These are phyloP conservation scores for Cotesia vestalis DNA, from an alignment of 1,140 invertebrate species.

Conservation along the genomic window DNA sequence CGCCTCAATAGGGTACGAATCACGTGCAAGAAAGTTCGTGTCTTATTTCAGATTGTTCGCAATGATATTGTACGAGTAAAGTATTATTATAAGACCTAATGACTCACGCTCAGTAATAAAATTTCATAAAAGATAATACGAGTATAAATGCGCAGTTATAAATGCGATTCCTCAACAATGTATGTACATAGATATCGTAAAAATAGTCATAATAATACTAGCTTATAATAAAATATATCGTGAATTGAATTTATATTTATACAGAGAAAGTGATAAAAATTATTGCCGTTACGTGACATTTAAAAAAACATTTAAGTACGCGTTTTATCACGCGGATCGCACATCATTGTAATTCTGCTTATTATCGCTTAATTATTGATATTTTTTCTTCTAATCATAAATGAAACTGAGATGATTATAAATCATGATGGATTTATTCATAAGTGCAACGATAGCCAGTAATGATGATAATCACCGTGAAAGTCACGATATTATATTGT, in stretches of 20 bases:
- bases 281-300: too few species aligned
- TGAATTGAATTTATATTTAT: too few species aligned
- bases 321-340: too few species aligned
- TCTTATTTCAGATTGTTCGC: conserved; percentile 5
- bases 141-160: conserved; percentile 13
- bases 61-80: not conserved
- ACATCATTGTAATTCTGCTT: too few species aligned
- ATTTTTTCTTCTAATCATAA: not conserved
- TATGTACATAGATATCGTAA: conserved; percentile 13
- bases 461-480: conserved; percentile 31
- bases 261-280: too few species aligned
- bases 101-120: conserved; percentile 29
- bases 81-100: conserved; percentile 16
- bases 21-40: conserved; percentile 25
- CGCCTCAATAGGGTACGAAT: conserved; percentile 20
- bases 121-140: conserved; percentile 31
- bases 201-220: not conserved
- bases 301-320: too few species aligned
- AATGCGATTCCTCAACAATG: conserved; percentile 24
- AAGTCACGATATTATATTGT: conserved; percentile 4
- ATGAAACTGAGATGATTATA: too few species aligned
- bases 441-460: not conserved
- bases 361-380: not conserved
- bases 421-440: not conserved
- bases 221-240: conserved; percentile 1